Base-by-base conservation (phyloP, 2,888 invertebrate species). In the Metopia argyrocephala region DNA sequence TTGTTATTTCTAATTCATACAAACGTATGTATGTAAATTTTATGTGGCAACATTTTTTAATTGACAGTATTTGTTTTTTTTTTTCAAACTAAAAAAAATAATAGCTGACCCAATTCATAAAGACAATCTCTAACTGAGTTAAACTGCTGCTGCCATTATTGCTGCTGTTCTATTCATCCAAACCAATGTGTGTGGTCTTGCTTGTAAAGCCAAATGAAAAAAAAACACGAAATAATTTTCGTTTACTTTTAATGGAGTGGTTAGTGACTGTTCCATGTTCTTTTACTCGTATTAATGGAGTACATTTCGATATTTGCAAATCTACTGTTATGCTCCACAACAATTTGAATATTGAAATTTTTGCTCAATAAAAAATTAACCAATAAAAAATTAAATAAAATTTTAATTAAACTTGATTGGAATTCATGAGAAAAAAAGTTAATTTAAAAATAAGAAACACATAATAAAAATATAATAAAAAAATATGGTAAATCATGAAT, bases 41-140 rank as follows among this genome's bases (percentile, higher is more conserved):
- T 38, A 15, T 3, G 15, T 38, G n/a, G 59, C 25, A 57, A 52
- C 45, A 45, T 66, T 75, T 66, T 66, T 66, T 75, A 75, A 75
- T 66, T 75, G 75, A 66, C 75, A 75, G 61, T 75, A 75, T 73
- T 27, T 57, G 56, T 46, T 48, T 27, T 46, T 68, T 56, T 54
- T 31, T 57, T 56, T 6, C 1, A 7, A 31, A 9, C 1, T 12
- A 38, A 38, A 38, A 38, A 38, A 38, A 15, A 15, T 15, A 12
- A 38, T 12, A 64, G 21, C 54, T 76, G 46, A 56, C 75, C 61
- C n/a, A 68, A 68, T 76, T 75, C n/a, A 31, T 48, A 48, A 68
- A 61, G 52, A 75, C 75, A 75, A 61, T 75, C 66, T 27, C 38
- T 65, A 12, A n/a, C 59, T 18, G 38, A 38, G 15, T 5, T 52